Percentiles rank a stretch among this genome's conserved stretches.
Evolutionary conservation across 2,113 vertebrate genomes (phyloP).

Genomic region (Nyctibius bracteatus): DNA sequence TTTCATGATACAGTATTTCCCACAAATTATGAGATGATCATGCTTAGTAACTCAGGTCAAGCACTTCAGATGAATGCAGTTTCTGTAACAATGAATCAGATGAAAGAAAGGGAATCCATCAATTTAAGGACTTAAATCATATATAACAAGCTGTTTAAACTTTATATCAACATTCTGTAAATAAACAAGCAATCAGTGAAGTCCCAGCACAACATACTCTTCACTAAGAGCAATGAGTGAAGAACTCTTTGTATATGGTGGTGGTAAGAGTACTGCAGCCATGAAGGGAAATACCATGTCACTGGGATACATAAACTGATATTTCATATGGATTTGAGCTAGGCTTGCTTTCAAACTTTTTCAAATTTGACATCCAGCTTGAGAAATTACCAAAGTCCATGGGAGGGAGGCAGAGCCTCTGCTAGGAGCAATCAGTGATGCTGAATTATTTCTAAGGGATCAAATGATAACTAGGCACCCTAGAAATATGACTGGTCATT

Average conservation of each 20-base stretch:
- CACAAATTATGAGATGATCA: background rate
- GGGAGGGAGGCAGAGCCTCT: background rate
- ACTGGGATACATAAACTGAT: background rate
- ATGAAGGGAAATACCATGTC: background rate
- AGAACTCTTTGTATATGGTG: background rate
- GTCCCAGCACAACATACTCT: background rate
- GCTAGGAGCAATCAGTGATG: background rate
- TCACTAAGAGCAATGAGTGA: background rate
- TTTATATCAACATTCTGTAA: background rate
- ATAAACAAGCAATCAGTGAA: background rate
- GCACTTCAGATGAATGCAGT: background rate
- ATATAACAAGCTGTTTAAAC: background rate
- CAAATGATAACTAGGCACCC: background rate
- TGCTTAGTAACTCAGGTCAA: background rate
- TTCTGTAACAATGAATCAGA: background rate
- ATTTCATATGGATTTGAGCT: background rate
- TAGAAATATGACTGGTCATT: background rate
- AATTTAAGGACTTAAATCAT: background rate
- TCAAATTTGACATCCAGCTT: background rate
- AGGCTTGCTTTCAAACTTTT: background rate
- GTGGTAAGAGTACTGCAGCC: background rate
- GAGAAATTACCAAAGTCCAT: background rate
- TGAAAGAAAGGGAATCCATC: background rate
- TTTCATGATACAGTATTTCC: background rate
- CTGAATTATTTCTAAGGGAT: background rate